Evolutionary conservation across 2,797 vertebrate genomes (phyloP).

Genomic region (Lophotriccus pileatus): DNA sequence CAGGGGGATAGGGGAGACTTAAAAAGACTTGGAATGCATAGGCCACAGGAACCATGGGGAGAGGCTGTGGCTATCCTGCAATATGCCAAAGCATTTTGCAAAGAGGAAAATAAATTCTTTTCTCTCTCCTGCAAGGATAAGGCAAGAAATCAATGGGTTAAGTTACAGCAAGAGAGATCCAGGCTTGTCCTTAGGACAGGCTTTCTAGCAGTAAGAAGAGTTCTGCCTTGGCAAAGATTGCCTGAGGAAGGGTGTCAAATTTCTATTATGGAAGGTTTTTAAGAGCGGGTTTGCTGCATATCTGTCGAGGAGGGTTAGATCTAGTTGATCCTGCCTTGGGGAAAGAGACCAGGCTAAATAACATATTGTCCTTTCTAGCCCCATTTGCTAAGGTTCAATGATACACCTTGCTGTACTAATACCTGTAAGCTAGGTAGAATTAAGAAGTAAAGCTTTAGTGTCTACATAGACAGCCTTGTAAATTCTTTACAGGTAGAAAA

Average conservation of each 20-base stretch:
- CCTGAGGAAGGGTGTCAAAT: conserved; percentile 20
- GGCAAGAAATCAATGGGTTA: conserved; percentile 3
- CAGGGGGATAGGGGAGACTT: background rate
- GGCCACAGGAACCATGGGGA: background rate
- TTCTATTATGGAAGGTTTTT: background rate
- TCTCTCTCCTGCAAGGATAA: background rate
- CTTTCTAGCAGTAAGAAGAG: background rate
- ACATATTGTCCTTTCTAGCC: background rate
- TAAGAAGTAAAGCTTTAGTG: background rate
- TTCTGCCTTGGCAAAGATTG: background rate
- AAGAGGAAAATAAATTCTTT: background rate
- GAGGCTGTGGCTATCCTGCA: background rate
- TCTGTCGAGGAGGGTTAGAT: conserved; percentile 53
- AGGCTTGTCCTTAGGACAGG: background rate
- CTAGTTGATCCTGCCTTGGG: conserved; percentile 46
- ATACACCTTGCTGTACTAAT: background rate
- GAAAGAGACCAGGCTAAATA: conserved; percentile 10
- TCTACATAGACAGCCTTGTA: background rate
- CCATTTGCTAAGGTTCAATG: background rate
- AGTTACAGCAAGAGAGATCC: background rate
- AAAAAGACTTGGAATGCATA: background rate
- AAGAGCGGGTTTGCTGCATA: conserved; percentile 16
- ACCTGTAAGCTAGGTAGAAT: background rate
- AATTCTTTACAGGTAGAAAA: background rate
- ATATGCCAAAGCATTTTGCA: background rate